Evolutionary conservation across 1,140 invertebrate genomes (phyloP).

Genomic region (Ephestia elutella): DNA sequence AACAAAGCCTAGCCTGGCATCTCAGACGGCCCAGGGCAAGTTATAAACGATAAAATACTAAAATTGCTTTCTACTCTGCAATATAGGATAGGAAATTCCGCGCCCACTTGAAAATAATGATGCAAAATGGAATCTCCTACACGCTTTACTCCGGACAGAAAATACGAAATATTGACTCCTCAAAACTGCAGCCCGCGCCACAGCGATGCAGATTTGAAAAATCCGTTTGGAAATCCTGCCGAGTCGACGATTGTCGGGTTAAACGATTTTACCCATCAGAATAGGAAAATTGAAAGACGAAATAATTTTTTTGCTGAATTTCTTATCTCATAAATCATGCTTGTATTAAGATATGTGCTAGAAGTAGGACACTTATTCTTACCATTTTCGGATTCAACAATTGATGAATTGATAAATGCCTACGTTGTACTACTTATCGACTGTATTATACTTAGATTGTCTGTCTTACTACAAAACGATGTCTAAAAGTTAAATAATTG

Average conservation of each 20-base stretch:
- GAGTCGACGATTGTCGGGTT: slow-evolving; percentile 9
- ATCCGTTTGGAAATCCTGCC: slow-evolving; percentile 21
- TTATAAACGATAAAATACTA: background rate
- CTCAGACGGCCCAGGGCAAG: background rate
- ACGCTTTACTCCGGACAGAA: slow-evolving; percentile 17
- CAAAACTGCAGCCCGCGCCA: background rate
- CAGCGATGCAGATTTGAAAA: slow-evolving; percentile 27
- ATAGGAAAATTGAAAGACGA: background rate
- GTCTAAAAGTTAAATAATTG: no score
- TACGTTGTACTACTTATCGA: no score
- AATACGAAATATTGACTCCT: slow-evolving; percentile 34
- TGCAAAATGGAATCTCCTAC: slow-evolving; percentile 44
- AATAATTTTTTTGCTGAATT: background rate
- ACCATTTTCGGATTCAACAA: no score
- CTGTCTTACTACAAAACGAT: no score
- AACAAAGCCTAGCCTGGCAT: background rate
- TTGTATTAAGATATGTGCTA: no score
- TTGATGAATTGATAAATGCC: no score
- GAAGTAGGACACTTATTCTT: background rate
- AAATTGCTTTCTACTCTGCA: background rate
- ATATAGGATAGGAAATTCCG: slow-evolving; percentile 18
- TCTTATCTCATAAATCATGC: no score
- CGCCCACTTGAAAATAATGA: slow-evolving; percentile 52
- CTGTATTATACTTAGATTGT: no score
- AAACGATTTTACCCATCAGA: background rate